Evolutionary conservation across 2,113 vertebrate genomes (phyloP).

Genomic region (Macaca fascicularis): T2T-MFA8v1.1 NC_088381.1:14491001-14491500

Average conservation of each 20-base stretch:
- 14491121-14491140: not conserved
- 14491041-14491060: too few species aligned
- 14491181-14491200: not conserved
- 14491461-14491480: not conserved
- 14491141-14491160: not conserved
- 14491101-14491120: too few species aligned
- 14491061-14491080: too few species aligned
- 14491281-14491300: not conserved
- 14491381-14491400: not conserved
- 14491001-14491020: too few species aligned
- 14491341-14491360: not conserved
- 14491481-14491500: not conserved
- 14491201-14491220: not conserved
- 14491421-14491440: conserved; percentile 16
- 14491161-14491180: not conserved
- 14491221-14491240: not conserved
- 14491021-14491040: too few species aligned
- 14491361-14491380: conserved; percentile 38
- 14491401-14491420: conserved; percentile 18
- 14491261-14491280: not conserved
- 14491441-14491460: not conserved
- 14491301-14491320: not conserved
- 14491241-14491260: not conserved
- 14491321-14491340: not conserved
- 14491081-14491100: too few species aligned